Evolutionary conservation across 2,888 invertebrate genomes (phyloP).

Genomic region (Enoplolaimus lenunculus): DNA sequence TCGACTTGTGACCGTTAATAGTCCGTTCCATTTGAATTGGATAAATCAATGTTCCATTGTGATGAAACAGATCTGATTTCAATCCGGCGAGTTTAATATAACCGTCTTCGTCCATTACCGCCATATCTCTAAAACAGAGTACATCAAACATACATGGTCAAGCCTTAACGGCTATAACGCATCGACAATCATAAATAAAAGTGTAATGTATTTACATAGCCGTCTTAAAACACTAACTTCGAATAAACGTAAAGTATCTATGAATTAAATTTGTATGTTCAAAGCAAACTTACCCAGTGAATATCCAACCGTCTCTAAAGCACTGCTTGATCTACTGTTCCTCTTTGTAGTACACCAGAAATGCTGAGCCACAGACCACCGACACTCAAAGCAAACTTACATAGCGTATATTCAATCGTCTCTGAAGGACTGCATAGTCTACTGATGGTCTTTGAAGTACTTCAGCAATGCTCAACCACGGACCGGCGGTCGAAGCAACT

Average conservation of each 20-base stretch:
- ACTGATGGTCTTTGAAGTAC: conserved; percentile 41
- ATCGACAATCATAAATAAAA: no score
- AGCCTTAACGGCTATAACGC: no score
- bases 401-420: conserved; percentile 45
- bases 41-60: neutral
- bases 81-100: neutral
- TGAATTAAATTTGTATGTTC: no score
- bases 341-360: conserved; percentile 44
- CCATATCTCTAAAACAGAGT: neutral
- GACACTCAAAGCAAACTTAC: conserved; percentile 35
- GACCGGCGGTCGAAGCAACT: conserved; percentile 22
- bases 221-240: no score
- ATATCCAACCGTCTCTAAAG: conserved; percentile 42
- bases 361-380: conserved; percentile 39
- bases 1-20: neutral
- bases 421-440: conserved; percentile 35
- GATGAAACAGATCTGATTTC: neutral
- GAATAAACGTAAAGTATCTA: no score
- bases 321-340: conserved; percentile 35
- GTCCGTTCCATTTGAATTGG: neutral
- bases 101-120: neutral
- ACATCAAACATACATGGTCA: no score
- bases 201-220: no score
- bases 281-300: conserved; percentile 41
- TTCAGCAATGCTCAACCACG: conserved; percentile 43